Evolutionary conservation across 1,140 invertebrate genomes (phyloP).

Genomic region (Rhopalosiphum padi): DNA sequence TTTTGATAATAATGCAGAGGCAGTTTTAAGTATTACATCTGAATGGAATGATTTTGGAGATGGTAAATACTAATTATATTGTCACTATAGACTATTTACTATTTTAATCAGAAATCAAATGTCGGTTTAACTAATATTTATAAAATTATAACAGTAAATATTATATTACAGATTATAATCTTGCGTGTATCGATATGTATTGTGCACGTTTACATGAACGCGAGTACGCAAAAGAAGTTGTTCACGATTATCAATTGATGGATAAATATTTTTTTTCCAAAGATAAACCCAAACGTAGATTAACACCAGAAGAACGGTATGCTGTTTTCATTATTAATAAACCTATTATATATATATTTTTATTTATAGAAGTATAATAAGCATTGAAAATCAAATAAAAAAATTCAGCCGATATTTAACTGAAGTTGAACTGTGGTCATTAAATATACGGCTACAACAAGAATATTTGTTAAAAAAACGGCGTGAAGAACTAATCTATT

Average conservation of each 20-base stretch:
- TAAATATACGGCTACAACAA: slow-evolving; percentile 20
- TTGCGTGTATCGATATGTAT: slow-evolving; percentile 46
- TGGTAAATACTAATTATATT: background rate
- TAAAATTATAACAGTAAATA: background rate
- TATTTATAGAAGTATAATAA: background rate
- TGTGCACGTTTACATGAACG: slow-evolving; percentile 29
- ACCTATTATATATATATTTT: background rate
- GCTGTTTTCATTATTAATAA: background rate
- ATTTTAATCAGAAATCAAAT: background rate
- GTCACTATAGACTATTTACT: background rate
- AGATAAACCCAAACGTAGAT: slow-evolving; percentile 42
- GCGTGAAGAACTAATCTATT: slow-evolving; percentile 31
- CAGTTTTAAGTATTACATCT: slow-evolving; percentile 31
- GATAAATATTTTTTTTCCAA: slow-evolving; percentile 43
- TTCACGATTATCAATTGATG: slow-evolving; percentile 53
- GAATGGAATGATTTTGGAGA: slow-evolving; percentile 55
- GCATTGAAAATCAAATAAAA: slow-evolving; percentile 45
- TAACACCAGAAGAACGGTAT: slow-evolving; percentile 46
- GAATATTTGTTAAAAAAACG: slow-evolving; percentile 53
- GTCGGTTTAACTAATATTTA: background rate
- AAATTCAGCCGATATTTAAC: slow-evolving; percentile 34
- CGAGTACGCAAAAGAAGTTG: slow-evolving; percentile 16
- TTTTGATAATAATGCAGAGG: slow-evolving; percentile 54
- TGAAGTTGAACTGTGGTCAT: slow-evolving; percentile 39
- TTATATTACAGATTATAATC: slow-evolving; percentile 51